These are phyloP conservation scores for Toxotes jaculatrix DNA, from an alignment of 2,113 vertebrate species.

Conservation along the genomic window DNA sequence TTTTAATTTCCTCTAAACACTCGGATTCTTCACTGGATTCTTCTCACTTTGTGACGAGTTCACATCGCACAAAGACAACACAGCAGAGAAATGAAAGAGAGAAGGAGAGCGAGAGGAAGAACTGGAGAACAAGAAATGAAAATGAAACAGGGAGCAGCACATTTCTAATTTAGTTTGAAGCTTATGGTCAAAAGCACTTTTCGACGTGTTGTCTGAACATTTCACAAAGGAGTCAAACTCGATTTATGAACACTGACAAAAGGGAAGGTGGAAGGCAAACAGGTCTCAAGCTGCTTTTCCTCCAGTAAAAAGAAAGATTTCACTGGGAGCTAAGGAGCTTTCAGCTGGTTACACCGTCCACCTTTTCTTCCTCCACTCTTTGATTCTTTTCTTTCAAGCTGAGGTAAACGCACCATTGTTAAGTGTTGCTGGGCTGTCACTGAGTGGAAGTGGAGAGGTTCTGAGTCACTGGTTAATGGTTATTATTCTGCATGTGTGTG, in stretches of 20 bases:
- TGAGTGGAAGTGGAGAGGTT: not conserved
- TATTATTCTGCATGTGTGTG: slow-evolving; percentile 14
- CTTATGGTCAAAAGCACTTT: slow-evolving; percentile 4
- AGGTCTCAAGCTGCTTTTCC: slow-evolving; percentile 19
- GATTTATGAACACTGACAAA: slow-evolving; percentile 11
- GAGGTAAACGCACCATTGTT: not conserved
- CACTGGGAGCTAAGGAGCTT: not conserved
- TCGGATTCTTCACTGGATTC: no score
- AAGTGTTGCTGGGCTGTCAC: slow-evolving; percentile 8
- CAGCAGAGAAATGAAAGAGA: not conserved
- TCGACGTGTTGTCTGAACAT: not conserved
- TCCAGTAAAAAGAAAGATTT: not conserved
- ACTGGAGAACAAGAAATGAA: rapidly evolving
- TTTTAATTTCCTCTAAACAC: slow-evolving; percentile 11
- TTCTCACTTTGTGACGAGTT: not conserved
- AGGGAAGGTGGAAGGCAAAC: not conserved
- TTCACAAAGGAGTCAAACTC: not conserved
- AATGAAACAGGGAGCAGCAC: not conserved
- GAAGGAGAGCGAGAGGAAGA: not conserved
- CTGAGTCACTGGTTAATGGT: slow-evolving; percentile 15
- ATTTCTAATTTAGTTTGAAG: slow-evolving; percentile 11
- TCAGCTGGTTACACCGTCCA: not conserved
- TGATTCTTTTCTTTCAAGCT: slow-evolving; percentile 7
- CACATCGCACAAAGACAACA: not conserved
- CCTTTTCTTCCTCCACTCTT: not conserved